Conservation (phyloP, 2,113 vertebrate species). For the Prochilodus magdalenae region DNA sequence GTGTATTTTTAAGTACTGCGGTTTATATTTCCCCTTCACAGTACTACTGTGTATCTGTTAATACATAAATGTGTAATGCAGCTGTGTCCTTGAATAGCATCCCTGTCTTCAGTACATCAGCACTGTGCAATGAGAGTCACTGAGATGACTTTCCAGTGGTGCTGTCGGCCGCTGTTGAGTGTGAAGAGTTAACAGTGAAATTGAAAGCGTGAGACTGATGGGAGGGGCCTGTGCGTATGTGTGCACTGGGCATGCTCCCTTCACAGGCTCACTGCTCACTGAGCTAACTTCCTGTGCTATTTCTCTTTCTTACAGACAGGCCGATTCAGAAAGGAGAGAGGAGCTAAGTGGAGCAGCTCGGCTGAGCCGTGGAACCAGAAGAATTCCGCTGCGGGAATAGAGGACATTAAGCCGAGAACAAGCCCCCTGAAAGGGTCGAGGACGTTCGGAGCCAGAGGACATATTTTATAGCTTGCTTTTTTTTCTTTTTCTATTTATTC, state of each 20-base stretch:
- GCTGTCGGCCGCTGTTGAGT: conserved; percentile 12
- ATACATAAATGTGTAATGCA: not conserved
- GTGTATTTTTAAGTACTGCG: too few relatives aligned
- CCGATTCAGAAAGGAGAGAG: conserved; percentile 55
- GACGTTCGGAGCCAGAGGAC: conserved; percentile 4
- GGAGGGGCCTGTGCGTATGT: conserved; percentile 28
- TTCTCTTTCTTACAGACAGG: conserved; percentile 70
- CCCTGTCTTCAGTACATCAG: not conserved
- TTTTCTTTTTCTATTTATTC: not conserved
- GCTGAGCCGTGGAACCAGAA: not conserved
- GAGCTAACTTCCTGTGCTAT: conserved; percentile 77
- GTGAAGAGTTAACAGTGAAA: conserved; percentile 64
- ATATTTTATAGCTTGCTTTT: not conserved
- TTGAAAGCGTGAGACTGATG: conserved; percentile 53
- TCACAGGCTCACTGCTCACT: conserved; percentile 41
- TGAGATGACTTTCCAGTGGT: not conserved
- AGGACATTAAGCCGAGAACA: not conserved
- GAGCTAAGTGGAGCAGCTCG: conserved; percentile 48
- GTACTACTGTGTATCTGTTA: too few relatives aligned
- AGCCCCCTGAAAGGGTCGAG: not conserved
- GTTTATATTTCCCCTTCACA: too few relatives aligned
- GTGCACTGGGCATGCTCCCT: conserved; percentile 73
- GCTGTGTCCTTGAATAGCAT: not conserved
- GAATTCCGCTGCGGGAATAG: conserved; percentile 7
- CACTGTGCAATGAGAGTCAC: not conserved